Conservation (phyloP, 2,797 vertebrate genomes). For the Silurus aristotelis region DNA sequence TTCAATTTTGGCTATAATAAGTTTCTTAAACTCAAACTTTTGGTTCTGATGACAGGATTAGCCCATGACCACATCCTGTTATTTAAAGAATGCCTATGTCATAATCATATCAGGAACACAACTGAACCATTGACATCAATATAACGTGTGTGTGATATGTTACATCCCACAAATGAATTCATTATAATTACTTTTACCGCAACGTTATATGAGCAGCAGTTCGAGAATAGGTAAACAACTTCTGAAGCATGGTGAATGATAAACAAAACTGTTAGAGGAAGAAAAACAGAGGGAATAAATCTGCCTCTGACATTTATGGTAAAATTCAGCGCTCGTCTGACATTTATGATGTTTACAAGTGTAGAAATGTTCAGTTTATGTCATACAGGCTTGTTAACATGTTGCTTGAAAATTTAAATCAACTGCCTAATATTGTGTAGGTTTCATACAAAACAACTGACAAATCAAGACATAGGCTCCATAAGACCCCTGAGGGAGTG, state of each 20-base stretch:
- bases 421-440: too few species aligned
- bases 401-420: too few species aligned
- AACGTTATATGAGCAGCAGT: not conserved
- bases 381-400: not conserved
- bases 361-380: not conserved
- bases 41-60: not conserved
- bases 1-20: not conserved
- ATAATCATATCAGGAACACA: not conserved
- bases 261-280: not conserved
- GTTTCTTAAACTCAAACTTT: not conserved
- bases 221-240: not conserved
- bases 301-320: not conserved
- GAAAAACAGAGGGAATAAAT: not conserved
- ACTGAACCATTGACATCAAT: not conserved
- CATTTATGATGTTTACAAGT: not conserved
- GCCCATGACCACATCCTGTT: not conserved
- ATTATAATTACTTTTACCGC: not conserved
- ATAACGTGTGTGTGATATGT: not conserved
- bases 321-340: not conserved
- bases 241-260: not conserved
- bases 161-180: not conserved
- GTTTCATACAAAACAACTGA: too few species aligned
- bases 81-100: not conserved
- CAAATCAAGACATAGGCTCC: too few species aligned
- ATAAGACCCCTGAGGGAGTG: too few species aligned